These are phyloP conservation scores for Eubasilissa regina DNA, from an alignment of 1,140 invertebrate genomes.

Conservation along the genomic window DNA sequence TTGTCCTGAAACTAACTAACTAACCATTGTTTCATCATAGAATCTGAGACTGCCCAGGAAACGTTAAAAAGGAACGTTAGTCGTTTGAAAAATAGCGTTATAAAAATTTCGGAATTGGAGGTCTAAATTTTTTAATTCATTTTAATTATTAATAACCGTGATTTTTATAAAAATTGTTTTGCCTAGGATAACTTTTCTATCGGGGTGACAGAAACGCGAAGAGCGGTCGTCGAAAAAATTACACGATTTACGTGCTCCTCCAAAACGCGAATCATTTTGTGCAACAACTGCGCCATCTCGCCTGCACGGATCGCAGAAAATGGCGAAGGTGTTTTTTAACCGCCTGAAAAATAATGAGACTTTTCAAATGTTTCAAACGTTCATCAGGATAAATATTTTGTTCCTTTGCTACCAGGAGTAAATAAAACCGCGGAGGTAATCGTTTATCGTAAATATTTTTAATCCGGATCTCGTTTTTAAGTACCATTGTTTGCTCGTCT, in stretches of 20 bases:
- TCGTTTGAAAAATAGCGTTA: too few species aligned
- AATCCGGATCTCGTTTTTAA: slow-evolving; percentile 15
- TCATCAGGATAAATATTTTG: slow-evolving; percentile 35
- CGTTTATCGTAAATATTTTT: not conserved
- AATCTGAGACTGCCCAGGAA: too few species aligned
- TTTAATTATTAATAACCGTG: too few species aligned
- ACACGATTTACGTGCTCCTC: not conserved
- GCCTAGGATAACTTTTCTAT: not conserved
- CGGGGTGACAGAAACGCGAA: slow-evolving; percentile 18
- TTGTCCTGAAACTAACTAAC: too few species aligned
- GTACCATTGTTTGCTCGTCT: slow-evolving; percentile 16
- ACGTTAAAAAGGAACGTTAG: too few species aligned
- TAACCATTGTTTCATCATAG: too few species aligned
- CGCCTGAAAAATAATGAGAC: not conserved
- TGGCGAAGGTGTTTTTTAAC: not conserved
- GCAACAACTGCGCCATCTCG: not conserved
- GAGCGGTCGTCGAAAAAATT: not conserved
- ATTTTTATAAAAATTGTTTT: slow-evolving; percentile 5
- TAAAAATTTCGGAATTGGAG: too few species aligned
- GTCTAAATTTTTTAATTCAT: too few species aligned
- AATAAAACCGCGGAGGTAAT: slow-evolving; percentile 4
- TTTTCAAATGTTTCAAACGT: slow-evolving; percentile 28
- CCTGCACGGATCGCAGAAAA: not conserved
- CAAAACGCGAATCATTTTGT: too few species aligned
- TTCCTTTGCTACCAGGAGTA: slow-evolving; percentile 22